These are phyloP conservation scores for Adelphocoris suturalis DNA, from an alignment of 2,888 invertebrate species.

Conservation along the genomic window DNA sequence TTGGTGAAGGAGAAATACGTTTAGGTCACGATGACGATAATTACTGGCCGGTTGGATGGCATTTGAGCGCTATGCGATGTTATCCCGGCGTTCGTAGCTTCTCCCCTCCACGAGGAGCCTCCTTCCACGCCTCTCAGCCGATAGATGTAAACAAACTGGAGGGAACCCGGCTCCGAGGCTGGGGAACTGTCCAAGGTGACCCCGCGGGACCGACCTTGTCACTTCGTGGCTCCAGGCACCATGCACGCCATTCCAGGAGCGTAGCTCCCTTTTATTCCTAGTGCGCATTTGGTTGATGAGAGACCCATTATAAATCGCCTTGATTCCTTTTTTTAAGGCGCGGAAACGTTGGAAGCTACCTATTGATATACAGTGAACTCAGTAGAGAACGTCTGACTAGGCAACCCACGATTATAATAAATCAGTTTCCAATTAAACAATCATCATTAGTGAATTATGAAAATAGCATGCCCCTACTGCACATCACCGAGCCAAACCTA, in stretches of 20 bases:
- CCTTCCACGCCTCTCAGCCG: conserved; percentile 18
- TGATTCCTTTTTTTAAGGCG: not conserved
- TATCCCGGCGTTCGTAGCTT: conserved; percentile 7
- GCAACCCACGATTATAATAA: no score
- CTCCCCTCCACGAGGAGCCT: conserved; percentile 14
- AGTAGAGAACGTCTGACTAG: no score
- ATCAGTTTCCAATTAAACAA: no score
- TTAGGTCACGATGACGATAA: not conserved
- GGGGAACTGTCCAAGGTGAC: conserved; percentile 28
- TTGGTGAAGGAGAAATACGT: not conserved
- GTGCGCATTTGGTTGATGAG: conserved; percentile 39
- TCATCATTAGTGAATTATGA: no score
- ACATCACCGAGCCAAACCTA: no score
- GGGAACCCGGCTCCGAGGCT: conserved; percentile 16
- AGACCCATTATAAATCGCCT: not conserved
- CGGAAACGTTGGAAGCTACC: no score
- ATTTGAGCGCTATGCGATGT: conserved; percentile 17
- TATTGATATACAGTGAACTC: no score
- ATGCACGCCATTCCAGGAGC: conserved; percentile 5
- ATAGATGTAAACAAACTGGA: conserved; percentile 53
- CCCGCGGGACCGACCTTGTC: not conserved
- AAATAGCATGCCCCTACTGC: no score
- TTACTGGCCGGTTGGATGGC: conserved; percentile 7
- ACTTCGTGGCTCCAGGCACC: not conserved
- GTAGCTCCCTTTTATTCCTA: not conserved